Base-by-base conservation (phyloP, 2,888 invertebrate genomes). In the Diploptera punctata region DNA sequence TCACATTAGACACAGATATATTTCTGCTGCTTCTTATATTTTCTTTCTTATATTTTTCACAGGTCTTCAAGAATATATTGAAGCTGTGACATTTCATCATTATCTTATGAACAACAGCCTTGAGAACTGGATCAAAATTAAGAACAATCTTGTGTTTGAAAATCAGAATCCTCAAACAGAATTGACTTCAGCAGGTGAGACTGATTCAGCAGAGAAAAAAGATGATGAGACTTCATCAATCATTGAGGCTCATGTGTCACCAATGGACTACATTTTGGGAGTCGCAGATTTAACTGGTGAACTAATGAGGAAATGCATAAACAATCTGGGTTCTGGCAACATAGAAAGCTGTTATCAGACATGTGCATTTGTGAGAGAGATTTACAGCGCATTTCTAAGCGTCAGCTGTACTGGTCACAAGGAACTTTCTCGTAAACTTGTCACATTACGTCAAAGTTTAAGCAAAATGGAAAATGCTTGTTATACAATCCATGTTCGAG, bases 271-370 rank as follows among this genome's bases (percentile, higher is more conserved):
- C 77, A 84, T 97, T 79, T 83, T 97, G 49, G 97, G 97, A 0
- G 82, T 97, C 43, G 92, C 92, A 0, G 97, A 97, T 83, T 85
- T 96, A 31, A 95, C 94, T 0, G 97, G 97, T 0, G 97, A 97
- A 82, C 81, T 97, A 54, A 97, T 97, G 97, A 86, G 97, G 67
- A 89, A 91, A 77, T 94, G 95, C 69, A 93, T 97, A 7, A 94
- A 93, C 80, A 91, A 91, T 77, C 86, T 96, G 71, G 90, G 93
- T 0, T 87, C 88, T 73, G 94, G 94, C 0, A 91, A 94, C 76
- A 87, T 90, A 16, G 87, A 88, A 2, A 89, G 89, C 60, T 94
- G 94, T 80, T 89, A 89, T 79, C 85, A 88, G 70, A 88, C 89
- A 1, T 93, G 93, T 79, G 87, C 87, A 73, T 89, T 91, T 77